Evolutionary conservation across 2,113 vertebrate species (phyloP).

Genomic region (Leucopsar rothschildi): DNA sequence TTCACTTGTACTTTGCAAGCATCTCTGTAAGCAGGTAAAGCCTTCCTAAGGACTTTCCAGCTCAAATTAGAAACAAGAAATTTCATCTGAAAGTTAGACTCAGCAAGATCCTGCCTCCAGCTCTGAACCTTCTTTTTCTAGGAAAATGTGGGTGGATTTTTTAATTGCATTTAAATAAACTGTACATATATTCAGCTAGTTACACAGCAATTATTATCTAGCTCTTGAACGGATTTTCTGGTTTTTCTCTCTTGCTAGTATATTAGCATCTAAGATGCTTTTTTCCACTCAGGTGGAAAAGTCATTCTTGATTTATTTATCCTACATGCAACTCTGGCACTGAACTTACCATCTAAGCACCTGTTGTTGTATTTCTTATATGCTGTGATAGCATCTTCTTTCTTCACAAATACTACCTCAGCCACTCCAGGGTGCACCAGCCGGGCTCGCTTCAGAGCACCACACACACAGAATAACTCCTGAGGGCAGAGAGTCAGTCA

Average conservation of each 20-base stretch:
- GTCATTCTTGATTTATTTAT: background rate
- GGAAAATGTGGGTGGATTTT: background rate
- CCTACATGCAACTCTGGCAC: background rate
- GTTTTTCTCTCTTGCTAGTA: background rate
- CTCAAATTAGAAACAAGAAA: background rate
- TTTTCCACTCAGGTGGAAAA: background rate
- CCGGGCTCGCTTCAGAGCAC: conserved; percentile 92
- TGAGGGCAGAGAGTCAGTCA: conserved; percentile 42
- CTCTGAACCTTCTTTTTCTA: background rate
- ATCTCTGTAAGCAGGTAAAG: background rate
- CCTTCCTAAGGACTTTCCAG: background rate
- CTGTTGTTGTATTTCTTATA: conserved; percentile 99
- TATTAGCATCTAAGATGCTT: background rate
- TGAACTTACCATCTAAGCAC: conserved; percentile 89
- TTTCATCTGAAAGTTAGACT: background rate
- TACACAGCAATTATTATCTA: background rate
- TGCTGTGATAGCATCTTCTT: conserved; percentile 93
- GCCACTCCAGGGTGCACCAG: conserved; percentile 92
- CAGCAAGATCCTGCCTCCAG: background rate
- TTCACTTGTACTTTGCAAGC: background rate
- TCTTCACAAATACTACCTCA: conserved; percentile 96
- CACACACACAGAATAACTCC: conserved; percentile 98
- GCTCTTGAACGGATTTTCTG: background rate
- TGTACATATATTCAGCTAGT: background rate
- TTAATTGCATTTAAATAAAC: background rate